Evolutionary conservation across 2,113 vertebrate genomes (phyloP).

Genomic region (Notothenia rossii): DNA sequence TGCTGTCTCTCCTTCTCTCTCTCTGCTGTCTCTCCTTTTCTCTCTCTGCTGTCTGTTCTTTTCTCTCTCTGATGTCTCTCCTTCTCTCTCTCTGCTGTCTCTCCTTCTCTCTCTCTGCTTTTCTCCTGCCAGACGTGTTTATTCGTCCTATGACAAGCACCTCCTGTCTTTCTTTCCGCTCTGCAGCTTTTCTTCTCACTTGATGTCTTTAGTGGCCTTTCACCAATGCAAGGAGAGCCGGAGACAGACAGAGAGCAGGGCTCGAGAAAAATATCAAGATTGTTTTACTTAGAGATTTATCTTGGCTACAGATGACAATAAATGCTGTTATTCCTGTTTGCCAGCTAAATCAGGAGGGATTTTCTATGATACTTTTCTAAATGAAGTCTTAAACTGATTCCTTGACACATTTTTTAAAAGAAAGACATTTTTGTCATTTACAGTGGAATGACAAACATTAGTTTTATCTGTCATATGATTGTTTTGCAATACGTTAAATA

Average conservation of each 20-base stretch:
- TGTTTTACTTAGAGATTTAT: constrained; percentile 37
- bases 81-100: neutral
- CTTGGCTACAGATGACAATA: constrained; percentile 11
- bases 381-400: neutral
- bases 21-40: neutral
- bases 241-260: constrained; percentile 33
- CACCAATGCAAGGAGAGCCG: constrained; percentile 18
- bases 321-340: neutral
- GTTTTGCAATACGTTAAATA: no score
- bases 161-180: constrained; percentile 55
- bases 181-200: constrained; percentile 54
- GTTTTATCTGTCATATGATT: neutral
- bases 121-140: constrained; percentile 46
- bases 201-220: constrained; percentile 52
- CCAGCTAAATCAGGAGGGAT: neutral
- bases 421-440: neutral
- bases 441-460: neutral
- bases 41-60: neutral
- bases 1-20: no score
- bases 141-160: constrained; percentile 45
- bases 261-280: constrained; percentile 25
- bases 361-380: neutral
- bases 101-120: neutral
- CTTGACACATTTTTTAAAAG: neutral
- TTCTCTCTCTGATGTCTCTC: neutral